Percentiles rank a stretch among this genome's conserved stretches.
phyloP scores from a whole-genome alignment of 2,797 vertebrate genomes.

The Diplodus sargus region DNA sequence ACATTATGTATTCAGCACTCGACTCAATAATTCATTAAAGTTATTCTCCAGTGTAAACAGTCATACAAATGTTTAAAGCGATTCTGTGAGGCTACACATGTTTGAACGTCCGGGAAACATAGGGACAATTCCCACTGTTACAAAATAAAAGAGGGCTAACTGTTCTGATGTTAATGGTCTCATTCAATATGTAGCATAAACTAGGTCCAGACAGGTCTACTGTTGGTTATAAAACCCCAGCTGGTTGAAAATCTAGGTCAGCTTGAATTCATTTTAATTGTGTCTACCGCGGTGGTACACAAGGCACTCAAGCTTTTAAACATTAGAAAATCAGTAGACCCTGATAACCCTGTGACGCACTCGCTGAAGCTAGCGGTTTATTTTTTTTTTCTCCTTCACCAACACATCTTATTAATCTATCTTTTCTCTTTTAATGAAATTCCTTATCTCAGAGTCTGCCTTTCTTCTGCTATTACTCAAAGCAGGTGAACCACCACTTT shows the following conservation, averaged over 20 bases:
- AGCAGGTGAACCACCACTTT: conserved; percentile 25
- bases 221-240: conserved; percentile 1
- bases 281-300: background rate
- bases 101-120: conserved; percentile 3
- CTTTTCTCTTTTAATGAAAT: conserved; percentile 50
- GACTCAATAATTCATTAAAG: conserved; percentile 10
- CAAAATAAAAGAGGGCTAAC: conserved; percentile 9
- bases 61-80: background rate
- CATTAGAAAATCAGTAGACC: conserved; percentile 8
- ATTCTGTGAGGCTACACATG: conserved; percentile 10
- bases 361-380: conserved; percentile 22
- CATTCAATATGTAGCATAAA: conserved; percentile 2
- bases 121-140: background rate
- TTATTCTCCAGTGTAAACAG: conserved; percentile 9
- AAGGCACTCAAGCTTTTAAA: background rate
- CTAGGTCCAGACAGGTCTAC: background rate
- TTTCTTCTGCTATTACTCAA: conserved; percentile 28
- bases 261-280: background rate
- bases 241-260: conserved; percentile 20
- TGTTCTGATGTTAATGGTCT: conserved; percentile 10
- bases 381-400: conserved; percentile 25
- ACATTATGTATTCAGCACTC: conserved; percentile 34
- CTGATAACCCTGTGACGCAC: conserved; percentile 23
- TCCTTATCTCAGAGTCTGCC: conserved; percentile 39
- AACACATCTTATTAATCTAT: conserved; percentile 38